Evolutionary conservation across 2,113 vertebrate genomes (phyloP).

Genomic region (Spermophilus dauricus): DNA sequence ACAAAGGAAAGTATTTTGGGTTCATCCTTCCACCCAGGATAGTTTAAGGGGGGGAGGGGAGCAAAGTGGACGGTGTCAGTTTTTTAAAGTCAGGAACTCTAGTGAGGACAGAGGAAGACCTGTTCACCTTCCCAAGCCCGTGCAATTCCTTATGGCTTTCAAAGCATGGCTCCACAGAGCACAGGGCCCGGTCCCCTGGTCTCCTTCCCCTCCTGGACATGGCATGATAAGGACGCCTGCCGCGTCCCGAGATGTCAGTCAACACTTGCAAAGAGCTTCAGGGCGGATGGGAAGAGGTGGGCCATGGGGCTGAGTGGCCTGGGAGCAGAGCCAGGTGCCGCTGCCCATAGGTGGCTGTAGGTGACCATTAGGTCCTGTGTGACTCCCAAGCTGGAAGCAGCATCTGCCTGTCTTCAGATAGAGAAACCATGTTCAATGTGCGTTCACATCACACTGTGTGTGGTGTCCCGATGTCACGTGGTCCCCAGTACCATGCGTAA

Average conservation of each 20-base stretch:
- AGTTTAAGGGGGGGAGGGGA: not conserved
- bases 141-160: not conserved
- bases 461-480: too few species aligned
- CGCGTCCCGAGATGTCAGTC: not conserved
- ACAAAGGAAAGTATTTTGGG: not conserved
- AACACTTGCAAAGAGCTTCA: too few species aligned
- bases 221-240: rapidly evolving
- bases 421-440: too few species aligned
- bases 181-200: not conserved
- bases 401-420: not conserved
- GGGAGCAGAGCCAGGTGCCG: too few species aligned
- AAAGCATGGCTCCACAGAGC: not conserved
- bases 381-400: too few species aligned
- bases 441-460: too few species aligned
- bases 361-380: not conserved
- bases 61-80: not conserved
- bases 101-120: not conserved
- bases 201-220: not conserved
- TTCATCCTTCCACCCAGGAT: not conserved
- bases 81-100: not conserved
- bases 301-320: not conserved
- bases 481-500: too few species aligned
- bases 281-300: too few species aligned
- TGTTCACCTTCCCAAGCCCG: not conserved
- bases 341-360: rapidly evolving